Base-by-base conservation (phyloP, 1,140 invertebrate genomes). In the Ephestia elutella region DNA sequence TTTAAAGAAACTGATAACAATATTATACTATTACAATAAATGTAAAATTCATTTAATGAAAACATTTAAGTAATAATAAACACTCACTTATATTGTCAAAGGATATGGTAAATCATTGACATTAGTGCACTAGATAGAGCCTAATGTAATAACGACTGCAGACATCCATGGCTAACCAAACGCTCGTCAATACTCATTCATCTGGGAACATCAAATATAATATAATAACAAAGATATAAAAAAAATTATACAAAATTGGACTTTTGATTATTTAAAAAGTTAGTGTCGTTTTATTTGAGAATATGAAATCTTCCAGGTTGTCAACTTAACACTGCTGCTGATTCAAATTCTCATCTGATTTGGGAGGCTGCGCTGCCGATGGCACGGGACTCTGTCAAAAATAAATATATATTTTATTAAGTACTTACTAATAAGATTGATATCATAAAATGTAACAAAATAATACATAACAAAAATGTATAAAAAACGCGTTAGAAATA, bases 321-420 rank as follows among this genome's bases (percentile, higher is more conserved):
- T 60, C 57, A 57, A 63, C 68, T 79, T 85, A 86, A 77, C 75
- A 81, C 66, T 75, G 71, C 60, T 85, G 73, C 59, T 88, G 77
- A 84, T 93, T 93, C 86, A 93, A 90, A 88, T 93, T 93, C 80
- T 93, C 92, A 80, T 93, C 92, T 67, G 92, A 92, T 70, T 91
- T 90, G 62, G 91, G 88, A 87, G 91, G 87, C 88, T 91, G 89
- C 76, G 87, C 69, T 75, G 87, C 83, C 66, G 84, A 90, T 59
- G 92, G 92, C 71, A 93, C 86, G 65, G 93, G 92, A 84, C 92
- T 93, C 93, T 93, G 86, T 82, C 90, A 87, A 91, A 78, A 68
- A 66, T 60, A 62, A 69, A 61, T 48, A 58, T 62, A 56, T 15
- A 44, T 44, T 44, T 44, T 15, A 44, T 10, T 5, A 44, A 3